Evolutionary conservation across 2,113 vertebrate species (phyloP), one percentile per base, ranked within the genome.

Genomic region (Periophthalmodon schlosseri): DNA sequence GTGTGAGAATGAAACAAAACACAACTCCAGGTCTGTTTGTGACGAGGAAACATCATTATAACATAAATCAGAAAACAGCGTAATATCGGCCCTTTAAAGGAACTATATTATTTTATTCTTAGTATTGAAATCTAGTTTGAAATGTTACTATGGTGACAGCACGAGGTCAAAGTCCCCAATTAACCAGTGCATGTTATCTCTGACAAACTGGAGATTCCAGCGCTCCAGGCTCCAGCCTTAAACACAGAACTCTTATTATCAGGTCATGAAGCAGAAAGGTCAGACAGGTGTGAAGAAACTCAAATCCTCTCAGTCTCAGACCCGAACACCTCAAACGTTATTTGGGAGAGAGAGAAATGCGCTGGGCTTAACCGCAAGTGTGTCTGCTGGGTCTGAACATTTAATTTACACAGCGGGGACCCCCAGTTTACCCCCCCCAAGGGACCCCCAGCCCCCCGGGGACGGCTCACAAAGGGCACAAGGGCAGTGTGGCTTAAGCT

Each of bases 171-270:
- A 21, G 52, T 56, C 20, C 21, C 15, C 15, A 18, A 56, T 21
- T n/a, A 56, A 56, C 1, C 2, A 9, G 2, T 11, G 7, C 52
- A 9, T 54, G 18, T n/a, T 6, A 56, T 56, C 21, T n/a, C 21
- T 5, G 0, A 52, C 18, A 20, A 54, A 54, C 52, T 10, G 18
- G 9, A n/a, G 1, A 54, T 18, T 54, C 50, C n/a, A 21, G 16
- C 24, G 47, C 24, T 64, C 13, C 21, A 16, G 15, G 11, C 56
- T 49, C 6, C 7, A 68, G 68, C 12, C 18, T 13, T 73, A 36
- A 81, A 75, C 76, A 2, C 66, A 65, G 54, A 67, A 21, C 28
- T 44, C 2, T 65, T 78, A 24, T 77, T 57, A 57, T 68, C 72
- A 67, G 68, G 54, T 54, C 68, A 0, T 11, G n/a, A 61, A 69